Conservation (phyloP, 2,888 invertebrate genomes). For the Sarcophaga carnaria region DNA sequence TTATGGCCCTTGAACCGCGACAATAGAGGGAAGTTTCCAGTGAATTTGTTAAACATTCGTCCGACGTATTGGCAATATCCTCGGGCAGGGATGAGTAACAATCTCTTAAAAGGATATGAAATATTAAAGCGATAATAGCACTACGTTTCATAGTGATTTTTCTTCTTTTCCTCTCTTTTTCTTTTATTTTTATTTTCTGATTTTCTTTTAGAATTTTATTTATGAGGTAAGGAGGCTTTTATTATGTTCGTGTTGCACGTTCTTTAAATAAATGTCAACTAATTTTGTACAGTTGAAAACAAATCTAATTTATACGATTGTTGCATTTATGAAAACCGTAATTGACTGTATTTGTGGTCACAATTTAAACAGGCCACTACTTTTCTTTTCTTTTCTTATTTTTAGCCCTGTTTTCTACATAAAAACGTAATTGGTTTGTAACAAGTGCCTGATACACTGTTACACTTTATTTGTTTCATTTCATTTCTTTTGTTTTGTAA, state of each 20-base stretch:
- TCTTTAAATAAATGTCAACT: slow-evolving; percentile 62
- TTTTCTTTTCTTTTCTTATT: slow-evolving; percentile 40
- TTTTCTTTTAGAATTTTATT: background rate
- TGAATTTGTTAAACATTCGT: slow-evolving; percentile 72
- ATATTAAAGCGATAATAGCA: slow-evolving; percentile 32
- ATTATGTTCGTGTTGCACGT: slow-evolving; percentile 28
- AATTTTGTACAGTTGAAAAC: slow-evolving; percentile 38
- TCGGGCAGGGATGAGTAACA: slow-evolving; percentile 33
- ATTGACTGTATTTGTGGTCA: background rate
- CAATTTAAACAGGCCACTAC: slow-evolving; percentile 1
- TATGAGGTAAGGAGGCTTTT: background rate
- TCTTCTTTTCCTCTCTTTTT: background rate
- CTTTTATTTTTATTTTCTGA: background rate
- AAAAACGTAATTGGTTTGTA: slow-evolving; percentile 47
- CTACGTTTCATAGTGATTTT: slow-evolving; percentile 35
- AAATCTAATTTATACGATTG: slow-evolving; percentile 57
- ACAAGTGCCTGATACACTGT: background rate
- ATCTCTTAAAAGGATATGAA: slow-evolving; percentile 26
- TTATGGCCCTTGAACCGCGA: slow-evolving; percentile 83
- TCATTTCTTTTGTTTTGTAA: background rate
- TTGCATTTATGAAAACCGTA: background rate
- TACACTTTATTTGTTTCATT: slow-evolving; percentile 34
- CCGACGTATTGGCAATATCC: slow-evolving; percentile 30
- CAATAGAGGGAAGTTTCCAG: slow-evolving; percentile 81
- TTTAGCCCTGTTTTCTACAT: slow-evolving; percentile 11